Base-by-base conservation (phyloP, 1,140 invertebrate species). In the Mycetomoellerius zeteki region DNA sequence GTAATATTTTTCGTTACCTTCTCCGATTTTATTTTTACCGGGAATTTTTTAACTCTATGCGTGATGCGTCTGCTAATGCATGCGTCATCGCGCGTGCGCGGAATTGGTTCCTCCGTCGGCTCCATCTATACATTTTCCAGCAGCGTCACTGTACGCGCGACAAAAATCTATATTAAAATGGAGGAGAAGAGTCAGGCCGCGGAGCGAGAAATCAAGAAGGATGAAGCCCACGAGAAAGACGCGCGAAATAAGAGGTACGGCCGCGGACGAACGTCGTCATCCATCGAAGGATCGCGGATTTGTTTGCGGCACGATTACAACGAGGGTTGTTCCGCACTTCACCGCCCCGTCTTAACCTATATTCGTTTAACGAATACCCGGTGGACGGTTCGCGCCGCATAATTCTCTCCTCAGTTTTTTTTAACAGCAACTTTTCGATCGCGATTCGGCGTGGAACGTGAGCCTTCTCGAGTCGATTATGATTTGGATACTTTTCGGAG, bases 161-260 rank as follows among this genome's bases (percentile, higher is more conserved):
- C 75, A n/a, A 93, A 93, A 94, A 94, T 94, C 94, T 92, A 95
- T 94, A 94, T 94, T 94, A 94, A 95, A 94, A 95, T 95, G 95
- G 95, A 94, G 92, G 94, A 95, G 71, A 94, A 95, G 90, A 94
- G 89, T 91, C 92, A 92, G 82, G 89, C 93, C 86, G 86, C 92
- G 76, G 94, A 95, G 77, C 93, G 92, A 86, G 93, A 95, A 58
- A 88, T 88, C 82, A 93, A 94, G 82, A 95, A 94, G 84, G 92
- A 93, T 85, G 94, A 95, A 16, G 93, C 91, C 88, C 89, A 93
- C 60, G 95, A 95, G 7, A 95, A 95, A 78, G 94, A 95, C 88
- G 88, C 86, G 21, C 95, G 93, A 85, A 93, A 92, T 62, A 94
- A 94, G 78, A 94, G 95, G 95, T 94, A 89, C 78, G 8, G 80